Evolutionary conservation across 2,113 vertebrate species (phyloP), one percentile per base, ranked within the genome.

Genomic region (Xiphophorus hellerii): DNA sequence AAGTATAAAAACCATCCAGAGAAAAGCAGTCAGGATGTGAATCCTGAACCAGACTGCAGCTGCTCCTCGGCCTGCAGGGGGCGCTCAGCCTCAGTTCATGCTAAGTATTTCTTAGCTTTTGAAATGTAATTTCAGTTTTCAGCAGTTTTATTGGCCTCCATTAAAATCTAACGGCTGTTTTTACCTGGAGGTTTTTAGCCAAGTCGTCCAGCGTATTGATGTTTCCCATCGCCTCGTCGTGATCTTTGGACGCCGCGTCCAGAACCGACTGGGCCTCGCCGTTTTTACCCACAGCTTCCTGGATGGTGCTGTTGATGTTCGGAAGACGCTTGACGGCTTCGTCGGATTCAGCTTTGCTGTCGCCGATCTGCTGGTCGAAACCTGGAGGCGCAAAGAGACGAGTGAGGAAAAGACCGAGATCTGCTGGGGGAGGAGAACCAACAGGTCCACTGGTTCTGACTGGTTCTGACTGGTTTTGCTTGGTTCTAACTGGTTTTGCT

Each of bases 361-460:
- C 74, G 9, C 66, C 90, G 0, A 97, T 94, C 87, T 96, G 95
- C 70, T 95, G 80, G 84, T 96, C 95, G 62, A 98, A 99, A 39
- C 94, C 98, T 99, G 74, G 44, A 42, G 17, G 9, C n/a, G 14
- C 2, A 67, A 44, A 44, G 17, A 15, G 12, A 12, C 6, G 9
- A 22, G 10, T 22, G 25, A 58, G 20, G 17, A n/a, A 58, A n/a
- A 3, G 8, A 54, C 25, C 5, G 20, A 22, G 20, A 42, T 44
- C 12, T 44, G 3, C 42, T 44, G 42, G 39, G 39, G 31, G 31
- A 33, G 31, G 33, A 39, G 37, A 39, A 39, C 37, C 37, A 39
- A 5, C 37, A 2, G 33, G 33, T 9, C 9, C 33, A 35, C 33
- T 35, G 33, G 33, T 35, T 35, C 33, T 35, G 33, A 35, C 33